These are phyloP conservation scores for Papilio glaucus DNA, from an alignment of 1,140 invertebrate genomes.

Conservation along the genomic window DNA sequence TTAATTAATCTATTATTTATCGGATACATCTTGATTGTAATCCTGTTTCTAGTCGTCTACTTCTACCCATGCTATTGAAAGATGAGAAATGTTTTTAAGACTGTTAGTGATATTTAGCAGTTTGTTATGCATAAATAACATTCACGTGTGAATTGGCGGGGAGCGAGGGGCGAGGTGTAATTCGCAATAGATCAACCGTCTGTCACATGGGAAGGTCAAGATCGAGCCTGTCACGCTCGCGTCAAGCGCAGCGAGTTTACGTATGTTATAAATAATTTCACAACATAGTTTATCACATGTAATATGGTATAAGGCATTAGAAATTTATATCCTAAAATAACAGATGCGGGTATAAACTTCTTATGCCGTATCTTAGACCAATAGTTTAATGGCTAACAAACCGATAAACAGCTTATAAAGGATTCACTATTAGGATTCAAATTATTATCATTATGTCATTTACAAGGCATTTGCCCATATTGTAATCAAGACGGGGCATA, in stretches of 20 bases:
- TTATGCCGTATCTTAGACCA: too few species aligned
- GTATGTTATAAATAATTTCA: background rate
- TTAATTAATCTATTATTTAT: too few species aligned
- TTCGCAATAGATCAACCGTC: constrained; percentile 13
- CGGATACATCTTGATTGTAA: background rate
- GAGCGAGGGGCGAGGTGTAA: background rate
- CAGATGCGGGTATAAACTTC: too few species aligned
- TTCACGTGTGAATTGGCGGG: constrained; percentile 1
- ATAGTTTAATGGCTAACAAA: too few species aligned
- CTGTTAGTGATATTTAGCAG: background rate
- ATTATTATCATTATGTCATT: too few species aligned
- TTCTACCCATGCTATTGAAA: background rate
- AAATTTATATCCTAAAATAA: too few species aligned
- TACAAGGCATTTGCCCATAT: too few species aligned
- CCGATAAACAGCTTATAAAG: too few species aligned
- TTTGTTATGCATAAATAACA: constrained; percentile 11
- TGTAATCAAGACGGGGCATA: too few species aligned
- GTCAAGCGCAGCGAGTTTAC: background rate
- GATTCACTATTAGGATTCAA: too few species aligned
- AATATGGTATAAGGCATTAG: too few species aligned
- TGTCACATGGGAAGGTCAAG: constrained; percentile 13
- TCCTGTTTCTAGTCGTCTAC: background rate
- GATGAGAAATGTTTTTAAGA: background rate
- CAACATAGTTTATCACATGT: background rate
- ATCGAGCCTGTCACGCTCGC: background rate